These are phyloP conservation scores for Otocyon megalotis DNA, from an alignment of 2,113 vertebrate species.

Conservation along the genomic window DNA sequence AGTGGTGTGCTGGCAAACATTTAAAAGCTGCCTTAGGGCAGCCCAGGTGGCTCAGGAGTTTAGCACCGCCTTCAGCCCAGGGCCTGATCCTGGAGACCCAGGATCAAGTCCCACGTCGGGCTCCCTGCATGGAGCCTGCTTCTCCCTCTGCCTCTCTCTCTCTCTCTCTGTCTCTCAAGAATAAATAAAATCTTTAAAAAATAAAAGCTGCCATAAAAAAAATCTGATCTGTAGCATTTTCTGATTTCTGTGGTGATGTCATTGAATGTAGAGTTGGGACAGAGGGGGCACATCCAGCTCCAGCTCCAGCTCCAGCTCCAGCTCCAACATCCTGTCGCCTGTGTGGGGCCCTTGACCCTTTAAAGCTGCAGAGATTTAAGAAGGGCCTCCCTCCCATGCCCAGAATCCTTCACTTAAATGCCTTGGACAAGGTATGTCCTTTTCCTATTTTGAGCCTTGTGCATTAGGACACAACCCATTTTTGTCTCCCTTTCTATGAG, in stretches of 20 bases:
- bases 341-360: not conserved
- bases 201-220: not conserved
- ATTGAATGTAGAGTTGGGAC: not conserved
- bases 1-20: too few relatives aligned
- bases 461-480: not conserved
- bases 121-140: too few relatives aligned
- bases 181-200: too few relatives aligned
- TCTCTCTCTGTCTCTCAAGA: too few relatives aligned
- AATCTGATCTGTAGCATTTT: not conserved
- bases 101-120: accelerated
- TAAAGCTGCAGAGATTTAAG: not conserved
- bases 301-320: not conserved
- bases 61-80: too few relatives aligned
- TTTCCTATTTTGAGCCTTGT: not conserved
- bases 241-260: not conserved
- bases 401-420: not conserved
- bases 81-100: too few relatives aligned
- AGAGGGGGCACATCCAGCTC: accelerated
- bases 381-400: not conserved
- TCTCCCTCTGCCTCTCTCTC: too few relatives aligned
- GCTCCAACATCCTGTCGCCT: not conserved
- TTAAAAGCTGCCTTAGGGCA: not conserved
- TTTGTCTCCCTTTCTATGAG: not conserved
- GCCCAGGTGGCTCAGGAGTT: too few relatives aligned
- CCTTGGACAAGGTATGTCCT: not conserved